Evolutionary conservation across 2,888 invertebrate genomes (phyloP), one percentile per base, ranked within the genome.

Genomic region (Andrena bucephala): DNA sequence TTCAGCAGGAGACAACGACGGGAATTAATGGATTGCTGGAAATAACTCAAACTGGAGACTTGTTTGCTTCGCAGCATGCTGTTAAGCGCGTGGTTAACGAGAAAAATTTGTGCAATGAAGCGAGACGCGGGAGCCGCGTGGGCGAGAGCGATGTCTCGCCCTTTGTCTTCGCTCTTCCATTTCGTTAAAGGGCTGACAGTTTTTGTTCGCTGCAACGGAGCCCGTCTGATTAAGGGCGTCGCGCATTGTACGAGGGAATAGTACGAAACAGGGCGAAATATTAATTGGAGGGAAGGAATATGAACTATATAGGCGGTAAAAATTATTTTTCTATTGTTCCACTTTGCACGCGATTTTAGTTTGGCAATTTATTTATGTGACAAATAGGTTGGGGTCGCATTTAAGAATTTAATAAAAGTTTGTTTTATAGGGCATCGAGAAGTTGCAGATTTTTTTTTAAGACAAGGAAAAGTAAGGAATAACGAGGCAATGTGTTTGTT

Each of bases 91-190:
- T 68, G 63, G 63, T 77, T 81, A 81, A 81, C 77, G 85, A 85
- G 85, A 81, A 84, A 85, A 81, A 84, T 85, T 81, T 81, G 77
- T 62, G 66, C 81, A 75, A 81, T 62, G 81, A 71, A 65, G 67
- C 71, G 74, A 33, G 52, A 16, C 27, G 33, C 36, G 76, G 50
- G 66, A 50, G 48, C 13, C 16, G 60, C 20, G 83, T 74, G 77
- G 77, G 77, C 24, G 77, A 73, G 42, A 65, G 29, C 52, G 52
- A 42, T n/a, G 54, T 27, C 63, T 24, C 54, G 65, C 50, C 74
- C 63, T 78, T 84, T 75, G 83, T 83, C 78, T 75, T 74, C 48
- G 48, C 54, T 52, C 62, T 16, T 52, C 24, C 60, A 10, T 69
- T 57, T 67, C 59, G 76, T 72, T 62, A 42, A 48, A 82, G 77